phyloP scores from a whole-genome alignment of 2,888 invertebrate species.

The Eristalinus sepulchralis region DNA sequence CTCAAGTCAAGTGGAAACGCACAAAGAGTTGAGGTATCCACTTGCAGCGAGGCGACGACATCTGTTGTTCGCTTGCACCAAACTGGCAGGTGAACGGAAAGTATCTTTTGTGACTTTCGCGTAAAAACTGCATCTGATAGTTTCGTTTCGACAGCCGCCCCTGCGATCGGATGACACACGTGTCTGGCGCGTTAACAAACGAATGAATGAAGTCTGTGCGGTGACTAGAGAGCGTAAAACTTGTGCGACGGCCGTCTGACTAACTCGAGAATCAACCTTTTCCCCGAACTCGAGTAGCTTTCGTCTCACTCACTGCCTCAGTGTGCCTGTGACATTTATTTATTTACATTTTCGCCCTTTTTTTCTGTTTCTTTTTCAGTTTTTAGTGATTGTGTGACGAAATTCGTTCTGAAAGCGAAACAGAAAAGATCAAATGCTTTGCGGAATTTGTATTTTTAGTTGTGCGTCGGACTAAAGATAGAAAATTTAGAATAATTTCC shows the following conservation, averaged over 20 bases:
- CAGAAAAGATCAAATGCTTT: constrained; percentile 50
- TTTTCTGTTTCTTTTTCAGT: constrained; percentile 33
- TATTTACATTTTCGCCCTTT: constrained; percentile 22
- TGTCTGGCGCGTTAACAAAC: not conserved
- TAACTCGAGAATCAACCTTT: constrained; percentile 14
- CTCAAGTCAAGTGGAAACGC: constrained; percentile 50
- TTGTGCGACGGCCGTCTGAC: constrained; percentile 31
- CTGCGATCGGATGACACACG: constrained; percentile 54
- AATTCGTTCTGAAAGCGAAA: constrained; percentile 1
- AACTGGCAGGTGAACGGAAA: constrained; percentile 22
- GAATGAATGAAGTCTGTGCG: not conserved
- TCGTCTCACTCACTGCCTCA: not conserved
- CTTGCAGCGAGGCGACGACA: constrained; percentile 8
- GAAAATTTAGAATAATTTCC: constrained; percentile 40
- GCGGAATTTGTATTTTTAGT: constrained; percentile 62
- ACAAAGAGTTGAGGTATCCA: constrained; percentile 22
- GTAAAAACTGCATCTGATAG: not conserved
- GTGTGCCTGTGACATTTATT: constrained; percentile 17
- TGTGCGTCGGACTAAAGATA: constrained; percentile 40
- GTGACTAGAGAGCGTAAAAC: constrained; percentile 49
- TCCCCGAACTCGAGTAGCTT: constrained; percentile 23
- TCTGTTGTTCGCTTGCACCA: constrained; percentile 33
- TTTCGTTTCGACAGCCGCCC: not conserved
- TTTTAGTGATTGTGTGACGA: constrained; percentile 40
- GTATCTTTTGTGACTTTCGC: constrained; percentile 20